Evolutionary conservation across 92 coral and sea anemone species (phyloP).

Genomic region (Actinernus sp.): DNA sequence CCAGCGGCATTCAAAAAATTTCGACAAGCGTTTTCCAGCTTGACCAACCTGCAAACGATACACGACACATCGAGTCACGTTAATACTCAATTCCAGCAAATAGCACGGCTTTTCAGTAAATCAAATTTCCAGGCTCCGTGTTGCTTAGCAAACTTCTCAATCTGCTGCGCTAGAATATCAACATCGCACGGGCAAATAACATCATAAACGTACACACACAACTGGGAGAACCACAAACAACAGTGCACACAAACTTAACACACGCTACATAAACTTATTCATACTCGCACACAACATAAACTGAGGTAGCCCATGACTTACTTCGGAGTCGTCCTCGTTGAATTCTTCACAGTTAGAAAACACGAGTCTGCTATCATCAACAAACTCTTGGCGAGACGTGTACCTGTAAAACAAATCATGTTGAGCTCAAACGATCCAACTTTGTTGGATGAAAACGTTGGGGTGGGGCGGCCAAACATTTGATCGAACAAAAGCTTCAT

Average conservation of each 20-base stretch:
- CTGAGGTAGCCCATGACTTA: conserved; percentile 13
- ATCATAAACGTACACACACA: neutral
- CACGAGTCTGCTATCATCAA: conserved; percentile 90
- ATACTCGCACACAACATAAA: neutral
- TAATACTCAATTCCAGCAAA: too few species aligned
- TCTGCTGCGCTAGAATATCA: too few species aligned
- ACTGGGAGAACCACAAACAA: neutral
- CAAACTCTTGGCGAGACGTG: conserved; percentile 82
- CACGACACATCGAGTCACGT: too few species aligned
- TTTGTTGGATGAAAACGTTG: too few species aligned
- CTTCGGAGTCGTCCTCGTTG: conserved; percentile 99
- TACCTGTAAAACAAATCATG: conserved; percentile 65
- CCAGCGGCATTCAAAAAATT: conserved; percentile 93
- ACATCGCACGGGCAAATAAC: too few species aligned
- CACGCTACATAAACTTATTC: neutral
- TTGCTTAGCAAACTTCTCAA: too few species aligned
- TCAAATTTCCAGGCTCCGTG: too few species aligned
- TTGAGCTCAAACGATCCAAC: too few species aligned
- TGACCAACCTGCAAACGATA: conserved; percentile 91
- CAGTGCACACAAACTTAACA: too few species aligned
- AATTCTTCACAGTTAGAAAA: conserved; percentile 96
- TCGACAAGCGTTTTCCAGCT: conserved; percentile 93
- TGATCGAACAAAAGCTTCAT: too few species aligned
- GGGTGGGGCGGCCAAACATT: too few species aligned
- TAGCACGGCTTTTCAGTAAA: too few species aligned